Evolutionary conservation across 2,113 vertebrate species (phyloP).

Genomic region (Turdus rufiventris): DNA sequence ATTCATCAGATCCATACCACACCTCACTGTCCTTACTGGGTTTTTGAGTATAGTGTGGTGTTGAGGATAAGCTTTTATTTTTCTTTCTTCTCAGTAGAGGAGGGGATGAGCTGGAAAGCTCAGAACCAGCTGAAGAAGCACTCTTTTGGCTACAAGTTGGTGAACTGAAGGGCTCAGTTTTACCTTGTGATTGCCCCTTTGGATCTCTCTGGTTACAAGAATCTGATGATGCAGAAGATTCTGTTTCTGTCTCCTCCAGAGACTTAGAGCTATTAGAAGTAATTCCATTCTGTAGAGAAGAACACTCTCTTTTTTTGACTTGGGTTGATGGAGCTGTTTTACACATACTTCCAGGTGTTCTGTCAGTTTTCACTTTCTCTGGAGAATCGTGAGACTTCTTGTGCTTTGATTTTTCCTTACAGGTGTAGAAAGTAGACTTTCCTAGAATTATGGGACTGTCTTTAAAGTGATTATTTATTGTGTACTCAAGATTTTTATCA

Average conservation of each 20-base stretch:
- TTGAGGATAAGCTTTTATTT: conserved; percentile 44
- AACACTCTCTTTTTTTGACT: background rate
- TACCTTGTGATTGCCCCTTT: conserved; percentile 17
- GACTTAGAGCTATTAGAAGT: background rate
- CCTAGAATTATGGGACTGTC: conserved; percentile 62
- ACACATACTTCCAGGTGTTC: background rate
- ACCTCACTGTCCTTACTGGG: conserved; percentile 52
- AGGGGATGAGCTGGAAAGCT: conserved; percentile 37
- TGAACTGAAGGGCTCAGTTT: conserved; percentile 47
- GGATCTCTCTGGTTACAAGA: background rate
- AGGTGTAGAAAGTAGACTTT: conserved; percentile 31
- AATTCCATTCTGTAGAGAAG: conserved; percentile 32
- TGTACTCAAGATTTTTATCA: conserved; percentile 58
- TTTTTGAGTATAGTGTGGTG: conserved; percentile 23
- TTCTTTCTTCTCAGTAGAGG: conserved; percentile 37
- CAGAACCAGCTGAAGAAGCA: conserved; percentile 59
- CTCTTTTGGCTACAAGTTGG: conserved; percentile 23
- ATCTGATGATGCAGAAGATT: conserved; percentile 62
- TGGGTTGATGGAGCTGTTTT: background rate
- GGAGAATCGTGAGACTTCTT: conserved; percentile 39
- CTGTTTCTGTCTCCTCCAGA: conserved; percentile 45
- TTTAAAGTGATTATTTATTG: conserved; percentile 60
- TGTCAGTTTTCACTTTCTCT: conserved; percentile 32
- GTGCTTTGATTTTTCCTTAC: conserved; percentile 69
- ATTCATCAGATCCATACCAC: conserved; percentile 97